Conservation (phyloP, 2,888 invertebrate genomes). For the Sphaerophoria rueppellii region DNA sequence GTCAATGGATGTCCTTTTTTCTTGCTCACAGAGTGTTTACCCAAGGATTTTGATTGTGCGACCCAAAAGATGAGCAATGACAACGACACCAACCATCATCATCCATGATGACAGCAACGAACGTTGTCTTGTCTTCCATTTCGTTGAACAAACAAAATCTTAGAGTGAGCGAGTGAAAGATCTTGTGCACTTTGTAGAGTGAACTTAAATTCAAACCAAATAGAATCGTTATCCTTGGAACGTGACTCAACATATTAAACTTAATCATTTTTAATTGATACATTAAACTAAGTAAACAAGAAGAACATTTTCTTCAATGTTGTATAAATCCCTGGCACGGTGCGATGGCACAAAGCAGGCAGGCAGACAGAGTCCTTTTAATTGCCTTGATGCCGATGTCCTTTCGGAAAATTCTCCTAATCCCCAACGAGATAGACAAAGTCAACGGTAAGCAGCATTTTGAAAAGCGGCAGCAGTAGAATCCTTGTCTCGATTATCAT, state of each 20-base stretch:
- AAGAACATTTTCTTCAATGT: slow-evolving; percentile 43
- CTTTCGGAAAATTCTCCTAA: slow-evolving; percentile 18
- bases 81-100: slow-evolving; percentile 2
- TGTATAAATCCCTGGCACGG: slow-evolving; percentile 52
- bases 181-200: slow-evolving; percentile 34
- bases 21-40: neutral
- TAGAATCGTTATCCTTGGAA: slow-evolving; percentile 74
- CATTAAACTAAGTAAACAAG: slow-evolving; percentile 79
- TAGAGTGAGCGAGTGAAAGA: slow-evolving; percentile 17
- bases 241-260: slow-evolving; percentile 82
- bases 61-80: no score
- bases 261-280: slow-evolving; percentile 83
- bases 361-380: slow-evolving; percentile 8
- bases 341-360: neutral
- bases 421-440: slow-evolving; percentile 34
- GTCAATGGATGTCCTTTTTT: slow-evolving; percentile 61
- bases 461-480: slow-evolving; percentile 32
- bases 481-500: slow-evolving; percentile 63
- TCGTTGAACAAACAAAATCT: slow-evolving; percentile 27
- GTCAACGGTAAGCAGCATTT: slow-evolving; percentile 41
- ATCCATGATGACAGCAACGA: slow-evolving; percentile 8
- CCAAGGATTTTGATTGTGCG: neutral
- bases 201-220: slow-evolving; percentile 50
- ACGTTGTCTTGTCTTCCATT: slow-evolving; percentile 21
- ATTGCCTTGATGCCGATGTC: slow-evolving; percentile 28